Evolutionary conservation across 2,888 invertebrate species (phyloP).

Genomic region (Ditula angustiorana): DNA sequence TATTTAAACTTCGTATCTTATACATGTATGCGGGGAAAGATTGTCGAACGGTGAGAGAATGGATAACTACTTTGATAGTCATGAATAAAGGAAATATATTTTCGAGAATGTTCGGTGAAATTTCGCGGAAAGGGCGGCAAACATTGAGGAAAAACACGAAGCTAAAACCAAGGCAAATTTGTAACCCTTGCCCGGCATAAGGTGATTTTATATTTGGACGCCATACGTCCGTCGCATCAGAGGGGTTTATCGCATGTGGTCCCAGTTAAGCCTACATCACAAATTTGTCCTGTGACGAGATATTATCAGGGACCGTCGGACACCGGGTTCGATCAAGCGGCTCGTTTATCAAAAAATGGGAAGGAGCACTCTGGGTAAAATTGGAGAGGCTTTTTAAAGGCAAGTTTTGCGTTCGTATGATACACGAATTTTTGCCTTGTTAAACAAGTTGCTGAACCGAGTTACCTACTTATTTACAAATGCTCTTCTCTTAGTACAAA

Average conservation of each 20-base stretch:
- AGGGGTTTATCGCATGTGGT: conserved; percentile 54
- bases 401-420: conserved; percentile 18
- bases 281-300: conserved; percentile 80
- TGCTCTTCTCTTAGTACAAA: too few species aligned
- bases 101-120: conserved; percentile 33
- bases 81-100: conserved; percentile 55
- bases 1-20: conserved; percentile 78
- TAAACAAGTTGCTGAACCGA: too few species aligned
- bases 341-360: conserved; percentile 77
- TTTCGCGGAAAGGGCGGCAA: conserved; percentile 19
- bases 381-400: conserved; percentile 55
- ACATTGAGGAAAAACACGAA: conserved; percentile 20
- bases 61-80: conserved; percentile 53
- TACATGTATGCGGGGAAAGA: conserved; percentile 56
- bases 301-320: conserved; percentile 71
- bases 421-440: not conserved
- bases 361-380: conserved; percentile 56
- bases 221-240: conserved; percentile 37
- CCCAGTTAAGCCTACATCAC: conserved; percentile 64
- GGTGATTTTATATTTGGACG: conserved; percentile 36
- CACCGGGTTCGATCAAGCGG: conserved; percentile 69
- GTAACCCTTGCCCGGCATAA: conserved; percentile 36
- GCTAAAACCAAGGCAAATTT: conserved; percentile 36
- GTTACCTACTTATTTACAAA: too few species aligned
- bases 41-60: conserved; percentile 61